Conservation (phyloP, 2,113 vertebrate species). For the Trachemys scripta region DNA sequence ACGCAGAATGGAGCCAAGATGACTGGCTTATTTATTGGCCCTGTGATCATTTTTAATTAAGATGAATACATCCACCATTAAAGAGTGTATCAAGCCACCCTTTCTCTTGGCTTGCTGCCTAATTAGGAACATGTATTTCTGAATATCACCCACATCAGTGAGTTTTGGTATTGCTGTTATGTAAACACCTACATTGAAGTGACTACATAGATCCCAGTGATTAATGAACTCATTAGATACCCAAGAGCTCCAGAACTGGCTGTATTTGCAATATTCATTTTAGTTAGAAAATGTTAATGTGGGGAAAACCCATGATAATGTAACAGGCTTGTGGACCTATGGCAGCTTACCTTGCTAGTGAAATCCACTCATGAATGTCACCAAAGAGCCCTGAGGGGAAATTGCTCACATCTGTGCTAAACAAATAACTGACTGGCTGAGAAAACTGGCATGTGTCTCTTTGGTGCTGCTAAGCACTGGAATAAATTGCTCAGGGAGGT, state of each 20-base stretch:
- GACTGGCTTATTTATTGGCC: background rate
- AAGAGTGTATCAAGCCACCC: background rate
- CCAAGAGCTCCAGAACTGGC: constrained; percentile 1
- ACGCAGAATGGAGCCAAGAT: background rate
- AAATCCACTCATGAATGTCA: background rate
- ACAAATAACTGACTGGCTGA: background rate
- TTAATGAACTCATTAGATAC: background rate
- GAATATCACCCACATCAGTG: constrained; percentile 27
- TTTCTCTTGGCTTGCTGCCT: constrained; percentile 33
- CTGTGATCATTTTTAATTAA: background rate
- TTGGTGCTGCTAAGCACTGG: constrained; percentile 5
- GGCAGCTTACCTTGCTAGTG: background rate
- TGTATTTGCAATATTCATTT: background rate
- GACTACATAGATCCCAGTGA: background rate
- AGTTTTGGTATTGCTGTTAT: constrained; percentile 13
- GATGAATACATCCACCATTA: background rate
- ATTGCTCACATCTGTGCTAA: background rate
- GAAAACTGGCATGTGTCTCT: constrained; percentile 8
- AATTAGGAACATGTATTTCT: background rate
- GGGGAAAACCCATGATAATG: background rate
- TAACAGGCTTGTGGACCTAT: background rate
- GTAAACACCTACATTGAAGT: background rate
- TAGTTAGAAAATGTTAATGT: background rate
- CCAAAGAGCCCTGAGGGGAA: constrained; percentile 4
- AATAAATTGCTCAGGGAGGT: no score